These are phyloP conservation scores for Lasioglossum morio DNA, from an alignment of 2,888 invertebrate species.

Conservation along the genomic window DNA sequence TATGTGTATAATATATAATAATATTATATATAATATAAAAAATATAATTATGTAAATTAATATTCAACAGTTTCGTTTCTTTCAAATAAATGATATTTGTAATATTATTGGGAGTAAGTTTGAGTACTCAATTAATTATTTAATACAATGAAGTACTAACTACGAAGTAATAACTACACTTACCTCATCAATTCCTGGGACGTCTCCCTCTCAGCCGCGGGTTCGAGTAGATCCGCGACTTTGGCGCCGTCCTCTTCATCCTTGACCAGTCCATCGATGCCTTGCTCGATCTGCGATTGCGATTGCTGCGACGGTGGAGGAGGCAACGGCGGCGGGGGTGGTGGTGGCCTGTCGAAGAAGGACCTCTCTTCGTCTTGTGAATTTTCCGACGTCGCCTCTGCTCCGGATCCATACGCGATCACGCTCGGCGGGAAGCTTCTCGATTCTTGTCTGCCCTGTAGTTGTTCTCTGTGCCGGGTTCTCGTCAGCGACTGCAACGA, in stretches of 20 bases:
- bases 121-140: too few relatives aligned
- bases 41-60: neutral
- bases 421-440: conserved; percentile 88
- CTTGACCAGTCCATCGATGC: conserved; percentile 61
- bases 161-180: too few relatives aligned
- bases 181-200: conserved; percentile 79
- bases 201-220: conserved; percentile 70
- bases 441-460: conserved; percentile 89
- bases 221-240: conserved; percentile 69
- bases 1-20: too few relatives aligned
- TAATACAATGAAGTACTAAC: too few relatives aligned
- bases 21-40: too few relatives aligned
- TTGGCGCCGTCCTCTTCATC: conserved; percentile 71
- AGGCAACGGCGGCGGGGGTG: conserved; percentile 85
- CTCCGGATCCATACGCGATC: conserved; percentile 72
- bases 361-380: conserved; percentile 85
- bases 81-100: too few relatives aligned
- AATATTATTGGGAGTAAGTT: too few relatives aligned
- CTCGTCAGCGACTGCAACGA: conserved; percentile 87
- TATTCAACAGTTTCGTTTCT: neutral
- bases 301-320: conserved; percentile 80
- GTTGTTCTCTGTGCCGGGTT: conserved; percentile 87
- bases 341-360: conserved; percentile 87
- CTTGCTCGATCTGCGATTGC: conserved; percentile 72
- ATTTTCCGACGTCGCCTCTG: conserved; percentile 84